Conservation (phyloP, 37 sponge, comb jelly and placozoan species). For the Trichoplax adhaerens region DNA sequence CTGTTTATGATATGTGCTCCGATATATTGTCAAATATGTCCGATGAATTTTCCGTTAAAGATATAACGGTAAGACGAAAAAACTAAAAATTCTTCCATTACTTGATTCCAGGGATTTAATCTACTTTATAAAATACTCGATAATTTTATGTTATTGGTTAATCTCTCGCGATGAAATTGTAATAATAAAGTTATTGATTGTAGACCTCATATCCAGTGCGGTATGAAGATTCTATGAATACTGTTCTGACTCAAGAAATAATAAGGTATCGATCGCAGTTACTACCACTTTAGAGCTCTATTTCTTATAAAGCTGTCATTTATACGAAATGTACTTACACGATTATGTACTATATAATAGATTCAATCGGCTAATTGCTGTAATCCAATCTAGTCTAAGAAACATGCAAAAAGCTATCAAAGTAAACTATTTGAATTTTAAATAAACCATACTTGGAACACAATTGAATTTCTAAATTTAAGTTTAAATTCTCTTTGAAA, state of each 20-base stretch:
- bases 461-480: no score
- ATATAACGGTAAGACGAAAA: constrained; percentile 3
- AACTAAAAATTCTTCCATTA: no score
- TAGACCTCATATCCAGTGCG: constrained; percentile 10
- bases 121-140: no score
- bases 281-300: not conserved
- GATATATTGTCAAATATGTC: constrained; percentile 21
- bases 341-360: constrained; percentile 3
- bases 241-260: constrained; percentile 24
- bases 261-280: constrained; percentile 3
- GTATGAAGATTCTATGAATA: constrained; percentile 41
- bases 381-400: constrained; percentile 9
- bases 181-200: no score
- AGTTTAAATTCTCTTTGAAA: no score
- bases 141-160: no score
- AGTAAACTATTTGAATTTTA: no score
- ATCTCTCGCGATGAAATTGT: no score
- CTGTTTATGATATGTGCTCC: constrained; percentile 9
- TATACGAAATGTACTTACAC: not conserved
- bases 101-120: no score
- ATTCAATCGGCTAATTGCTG: constrained; percentile 21
- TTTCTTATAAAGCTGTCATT: not conserved
- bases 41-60: constrained; percentile 20
- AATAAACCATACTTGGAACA: no score
- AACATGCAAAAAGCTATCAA: constrained; percentile 29